A percentile compares a stretch with the other conserved stretches of the same genome.
Evolutionary conservation across 2,797 vertebrate species (phyloP).

Genomic region (Dromococcyx pavoninus): DNA sequence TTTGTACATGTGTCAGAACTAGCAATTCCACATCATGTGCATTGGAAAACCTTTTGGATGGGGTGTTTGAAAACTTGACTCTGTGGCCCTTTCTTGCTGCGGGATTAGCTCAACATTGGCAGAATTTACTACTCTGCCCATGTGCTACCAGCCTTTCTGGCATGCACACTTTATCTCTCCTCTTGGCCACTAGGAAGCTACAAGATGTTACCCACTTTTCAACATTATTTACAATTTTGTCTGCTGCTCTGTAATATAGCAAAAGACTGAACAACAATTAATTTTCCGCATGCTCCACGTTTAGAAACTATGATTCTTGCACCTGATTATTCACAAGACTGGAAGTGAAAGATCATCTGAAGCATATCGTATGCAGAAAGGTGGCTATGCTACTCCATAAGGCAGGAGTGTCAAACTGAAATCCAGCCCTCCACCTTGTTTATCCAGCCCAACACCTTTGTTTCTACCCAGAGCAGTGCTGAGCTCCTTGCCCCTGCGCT

Average conservation of each 20-base stretch:
- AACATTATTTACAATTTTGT: background rate
- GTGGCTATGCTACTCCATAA: background rate
- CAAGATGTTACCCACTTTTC: background rate
- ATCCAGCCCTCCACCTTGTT: too few species aligned
- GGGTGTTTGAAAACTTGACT: background rate
- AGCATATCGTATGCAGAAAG: rapidly evolving
- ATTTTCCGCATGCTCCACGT: background rate
- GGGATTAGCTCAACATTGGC: background rate
- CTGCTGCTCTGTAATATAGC: background rate
- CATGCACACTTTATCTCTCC: rapidly evolving
- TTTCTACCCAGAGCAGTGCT: too few species aligned
- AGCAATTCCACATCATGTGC: background rate
- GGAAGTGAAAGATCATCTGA: background rate
- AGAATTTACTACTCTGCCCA: background rate
- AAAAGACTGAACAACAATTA: background rate
- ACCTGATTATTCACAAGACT: background rate
- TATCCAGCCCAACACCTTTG: too few species aligned
- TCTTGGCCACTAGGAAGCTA: background rate
- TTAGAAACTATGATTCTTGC: background rate
- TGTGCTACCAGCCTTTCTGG: background rate
- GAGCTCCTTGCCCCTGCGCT: too few species aligned
- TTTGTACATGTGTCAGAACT: background rate
- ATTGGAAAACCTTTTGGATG: background rate
- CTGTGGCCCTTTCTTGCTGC: background rate
- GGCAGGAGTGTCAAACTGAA: too few species aligned